phyloP scores from a whole-genome alignment of 37 sponge, comb jelly and placozoan species.

The Ephydatia muelleri region DNA sequence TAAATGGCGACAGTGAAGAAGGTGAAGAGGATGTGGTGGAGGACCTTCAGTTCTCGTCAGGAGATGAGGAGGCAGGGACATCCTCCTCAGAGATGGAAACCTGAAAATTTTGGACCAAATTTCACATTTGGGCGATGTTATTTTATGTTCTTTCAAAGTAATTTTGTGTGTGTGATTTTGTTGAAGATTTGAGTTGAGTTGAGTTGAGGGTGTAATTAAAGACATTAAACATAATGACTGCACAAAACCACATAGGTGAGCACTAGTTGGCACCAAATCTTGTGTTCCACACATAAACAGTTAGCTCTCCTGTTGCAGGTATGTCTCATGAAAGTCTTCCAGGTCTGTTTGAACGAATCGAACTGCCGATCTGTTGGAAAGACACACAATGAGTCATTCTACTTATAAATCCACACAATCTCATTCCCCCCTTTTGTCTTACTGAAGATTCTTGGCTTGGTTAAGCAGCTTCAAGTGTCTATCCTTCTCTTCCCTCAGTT shows the following conservation, averaged over 20 bases:
- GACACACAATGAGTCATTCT: constrained; percentile 5
- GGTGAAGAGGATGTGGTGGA: constrained; percentile 17
- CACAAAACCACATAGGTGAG: no score
- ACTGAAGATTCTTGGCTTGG: constrained; percentile 17
- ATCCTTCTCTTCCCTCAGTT: not conserved
- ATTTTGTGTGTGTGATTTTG: no score
- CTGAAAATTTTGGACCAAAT: no score
- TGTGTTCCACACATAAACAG: no score
- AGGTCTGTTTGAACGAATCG: constrained; percentile 13
- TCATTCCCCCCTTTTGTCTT: not conserved
- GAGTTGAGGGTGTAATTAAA: no score
- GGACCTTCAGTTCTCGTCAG: constrained; percentile 9
- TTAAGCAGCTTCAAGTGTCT: constrained; percentile 2
- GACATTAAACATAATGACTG: no score
- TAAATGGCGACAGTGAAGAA: not conserved
- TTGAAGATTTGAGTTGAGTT: no score
- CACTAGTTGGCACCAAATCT: no score
- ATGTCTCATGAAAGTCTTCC: constrained; percentile 6
- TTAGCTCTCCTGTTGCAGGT: not conserved
- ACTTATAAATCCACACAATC: constrained; percentile 16
- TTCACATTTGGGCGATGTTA: no score
- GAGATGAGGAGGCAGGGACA: no score
- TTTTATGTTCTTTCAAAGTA: no score
- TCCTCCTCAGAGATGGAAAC: no score
- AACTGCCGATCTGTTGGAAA: constrained; percentile 11